Percentiles rank a stretch among this genome's conserved stretches.
Evolutionary conservation across 2,113 vertebrate genomes (phyloP).

Genomic region (Glaucidium brasilianum): DNA sequence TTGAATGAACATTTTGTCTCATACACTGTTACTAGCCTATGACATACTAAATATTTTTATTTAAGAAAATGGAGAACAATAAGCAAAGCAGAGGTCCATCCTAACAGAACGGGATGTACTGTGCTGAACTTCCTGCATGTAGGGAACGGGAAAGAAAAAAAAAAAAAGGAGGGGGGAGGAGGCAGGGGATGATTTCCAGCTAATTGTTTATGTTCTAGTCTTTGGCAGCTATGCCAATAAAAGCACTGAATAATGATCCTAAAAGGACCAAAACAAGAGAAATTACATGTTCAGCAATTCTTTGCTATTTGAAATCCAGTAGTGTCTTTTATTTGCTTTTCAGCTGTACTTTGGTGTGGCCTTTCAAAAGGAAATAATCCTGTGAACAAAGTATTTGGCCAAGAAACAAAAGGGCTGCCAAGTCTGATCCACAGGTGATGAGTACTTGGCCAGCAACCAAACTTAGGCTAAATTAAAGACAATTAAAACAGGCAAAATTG

Average conservation of each 20-base stretch:
- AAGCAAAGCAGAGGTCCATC: conserved; percentile 17
- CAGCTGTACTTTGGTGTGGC: conserved; percentile 40
- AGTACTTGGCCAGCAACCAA: conserved; percentile 64
- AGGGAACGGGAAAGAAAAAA: neutral
- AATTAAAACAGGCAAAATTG: conserved; percentile 51
- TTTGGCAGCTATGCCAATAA: conserved; percentile 69
- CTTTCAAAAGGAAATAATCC: conserved; percentile 52
- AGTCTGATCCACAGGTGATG: conserved; percentile 69
- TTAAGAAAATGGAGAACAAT: conserved; percentile 50
- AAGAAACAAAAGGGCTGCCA: conserved; percentile 37
- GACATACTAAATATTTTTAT: neutral
- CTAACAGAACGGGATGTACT: conserved; percentile 58
- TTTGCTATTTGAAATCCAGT: conserved; percentile 51
- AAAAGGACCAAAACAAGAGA: conserved; percentile 64
- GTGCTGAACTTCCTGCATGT: conserved; percentile 62
- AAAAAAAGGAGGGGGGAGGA: neutral
- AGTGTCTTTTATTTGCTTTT: conserved; percentile 41
- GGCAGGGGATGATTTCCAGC: neutral
- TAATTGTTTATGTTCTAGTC: conserved; percentile 63
- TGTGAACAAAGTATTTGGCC: conserved; percentile 31
- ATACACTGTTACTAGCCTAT: neutral
- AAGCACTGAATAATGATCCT: conserved; percentile 59
- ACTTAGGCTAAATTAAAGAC: conserved; percentile 21
- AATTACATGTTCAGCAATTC: conserved; percentile 62
- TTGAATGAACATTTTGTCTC: neutral